Evolutionary conservation across 2,888 invertebrate species (phyloP), one percentile per base, ranked within the genome.

Genomic region (Brenthis ino): DNA sequence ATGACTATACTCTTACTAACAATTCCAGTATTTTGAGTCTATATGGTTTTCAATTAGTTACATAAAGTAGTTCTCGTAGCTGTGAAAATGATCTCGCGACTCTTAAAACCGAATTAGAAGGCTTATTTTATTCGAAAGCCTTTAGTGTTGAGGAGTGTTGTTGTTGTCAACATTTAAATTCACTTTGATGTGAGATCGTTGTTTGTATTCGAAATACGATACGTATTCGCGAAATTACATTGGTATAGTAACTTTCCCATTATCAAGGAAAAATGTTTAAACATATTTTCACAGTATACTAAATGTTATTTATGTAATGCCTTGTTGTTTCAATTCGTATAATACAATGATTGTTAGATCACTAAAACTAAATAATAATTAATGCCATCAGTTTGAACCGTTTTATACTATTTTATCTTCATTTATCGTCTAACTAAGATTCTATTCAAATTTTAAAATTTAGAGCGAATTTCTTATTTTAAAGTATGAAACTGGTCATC

Each of bases 121-220:
- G 83, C 81, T 84, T 83, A 81, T 81, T 77, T 81, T 79, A 80
- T 75, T 71, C 75, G 74, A 78, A 75, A 77, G 77, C 79, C 77
- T 80, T 71, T 68, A 75, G 77, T 78, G 74, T 67, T 67, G 76
- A 77, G 85, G 85, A 85, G 81, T 88, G 85, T 81, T 82, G 79
- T 79, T 81, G 79, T 80, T 78, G 80, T 75, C 77, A 79, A 80
- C 83, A 84, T 88, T 87, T 85, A 87, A 86, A 86, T 84, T 79
- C 81, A 73, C 82, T 89, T 89, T 89, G 90, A 89, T 87, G 85
- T 88, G 78, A 69, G 76, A 75, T 72, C 66, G 70, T 65, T 75
- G 75, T 77, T 76, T 72, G 74, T 74, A 58, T 70, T 53, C 64
- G 73, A 70, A 70, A 78, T 71, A 74, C 74, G 73, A 77, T 73